Percentiles rank a stretch among this genome's conserved stretches.
Evolutionary conservation across 2,797 vertebrate genomes (phyloP).

Genomic region (Caiman crocodilus): DNA sequence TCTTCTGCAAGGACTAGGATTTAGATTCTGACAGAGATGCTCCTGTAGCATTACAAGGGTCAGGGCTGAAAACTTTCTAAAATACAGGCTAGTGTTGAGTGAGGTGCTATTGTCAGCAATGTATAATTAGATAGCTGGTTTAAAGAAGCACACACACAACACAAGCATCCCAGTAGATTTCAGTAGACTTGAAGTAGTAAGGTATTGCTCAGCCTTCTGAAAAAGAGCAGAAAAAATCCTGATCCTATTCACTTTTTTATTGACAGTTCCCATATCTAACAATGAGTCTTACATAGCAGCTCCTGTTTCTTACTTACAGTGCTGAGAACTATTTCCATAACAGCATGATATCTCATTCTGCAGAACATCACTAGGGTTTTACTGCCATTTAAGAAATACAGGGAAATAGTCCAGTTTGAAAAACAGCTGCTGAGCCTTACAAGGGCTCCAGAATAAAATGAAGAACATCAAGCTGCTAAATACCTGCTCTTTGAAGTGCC

Average conservation of each 20-base stretch:
- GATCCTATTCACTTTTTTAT: background rate
- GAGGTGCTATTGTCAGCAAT: background rate
- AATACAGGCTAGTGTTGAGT: background rate
- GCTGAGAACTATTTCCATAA: fast-evolving
- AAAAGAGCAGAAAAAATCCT: too few species aligned
- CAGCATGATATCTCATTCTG: fast-evolving
- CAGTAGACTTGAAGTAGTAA: background rate
- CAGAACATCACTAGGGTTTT: fast-evolving
- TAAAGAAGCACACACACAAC: background rate
- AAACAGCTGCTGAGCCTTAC: fast-evolving
- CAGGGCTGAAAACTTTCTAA: background rate
- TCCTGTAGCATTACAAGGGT: background rate
- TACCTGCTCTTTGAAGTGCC: fast-evolving
- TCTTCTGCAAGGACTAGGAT: background rate
- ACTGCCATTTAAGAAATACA: fast-evolving
- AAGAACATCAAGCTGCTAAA: background rate
- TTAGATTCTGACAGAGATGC: fast-evolving
- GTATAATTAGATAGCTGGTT: background rate
- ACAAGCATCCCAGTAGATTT: background rate
- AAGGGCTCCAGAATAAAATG: fast-evolving
- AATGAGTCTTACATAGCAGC: background rate
- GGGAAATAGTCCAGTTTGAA: fast-evolving
- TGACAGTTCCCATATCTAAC: background rate
- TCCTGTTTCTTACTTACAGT: background rate
- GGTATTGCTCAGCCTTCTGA: background rate